Conservation (phyloP, 2,797 vertebrate species). For the Pterois miles region DNA sequence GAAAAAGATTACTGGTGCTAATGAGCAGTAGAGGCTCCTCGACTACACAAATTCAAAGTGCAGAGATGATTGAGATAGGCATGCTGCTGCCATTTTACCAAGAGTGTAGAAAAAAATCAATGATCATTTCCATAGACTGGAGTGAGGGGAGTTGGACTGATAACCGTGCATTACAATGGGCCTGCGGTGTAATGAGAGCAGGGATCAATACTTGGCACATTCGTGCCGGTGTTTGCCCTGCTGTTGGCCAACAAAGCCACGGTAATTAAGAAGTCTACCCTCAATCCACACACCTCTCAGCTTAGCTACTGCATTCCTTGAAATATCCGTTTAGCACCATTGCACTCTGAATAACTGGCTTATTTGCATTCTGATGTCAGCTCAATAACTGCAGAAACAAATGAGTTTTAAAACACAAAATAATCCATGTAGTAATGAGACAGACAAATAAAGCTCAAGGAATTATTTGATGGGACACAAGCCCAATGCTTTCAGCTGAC, state of each 20-base stretch:
- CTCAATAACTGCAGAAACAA: constrained; percentile 24
- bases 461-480: constrained; percentile 38
- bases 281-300: constrained; percentile 49
- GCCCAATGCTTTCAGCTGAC: constrained; percentile 15
- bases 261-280: constrained; percentile 79
- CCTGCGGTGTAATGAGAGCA: constrained; percentile 65
- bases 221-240: constrained; percentile 50
- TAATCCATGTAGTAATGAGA: constrained; percentile 11
- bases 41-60: constrained; percentile 45
- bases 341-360: not conserved
- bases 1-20: constrained; percentile 36
- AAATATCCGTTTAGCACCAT: constrained; percentile 31
- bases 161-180: constrained; percentile 73
- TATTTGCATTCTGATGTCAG: constrained; percentile 30
- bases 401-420: constrained; percentile 15
- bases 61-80: constrained; percentile 66
- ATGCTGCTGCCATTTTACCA: constrained; percentile 36
- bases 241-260: constrained; percentile 68
- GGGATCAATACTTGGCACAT: constrained; percentile 76
- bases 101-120: constrained; percentile 62
- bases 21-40: constrained; percentile 37
- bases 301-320: constrained; percentile 21
- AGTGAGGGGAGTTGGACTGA: constrained; percentile 64
- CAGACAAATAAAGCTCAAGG: constrained; percentile 6
- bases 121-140: constrained; percentile 75